phyloP scores from a whole-genome alignment of 2,888 invertebrate genomes.

The Trichopoda pennipes region DNA sequence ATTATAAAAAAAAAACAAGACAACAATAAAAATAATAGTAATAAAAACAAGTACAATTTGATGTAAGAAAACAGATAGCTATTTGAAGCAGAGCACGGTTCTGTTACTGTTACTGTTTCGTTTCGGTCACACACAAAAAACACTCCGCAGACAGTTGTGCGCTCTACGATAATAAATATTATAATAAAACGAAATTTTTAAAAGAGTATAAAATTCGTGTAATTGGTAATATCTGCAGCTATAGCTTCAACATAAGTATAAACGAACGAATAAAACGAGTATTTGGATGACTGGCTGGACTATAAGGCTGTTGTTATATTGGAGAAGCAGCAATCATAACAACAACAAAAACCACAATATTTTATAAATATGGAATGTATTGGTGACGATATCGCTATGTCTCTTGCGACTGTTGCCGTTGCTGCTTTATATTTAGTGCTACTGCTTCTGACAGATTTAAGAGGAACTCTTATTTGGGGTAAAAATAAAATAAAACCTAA shows the following conservation, averaged over 20 bases:
- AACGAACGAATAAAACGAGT: constrained; percentile 66
- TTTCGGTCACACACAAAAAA: constrained; percentile 66
- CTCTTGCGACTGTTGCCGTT: constrained; percentile 28
- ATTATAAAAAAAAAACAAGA: constrained; percentile 35
- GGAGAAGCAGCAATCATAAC: constrained; percentile 27
- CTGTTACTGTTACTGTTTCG: constrained; percentile 63
- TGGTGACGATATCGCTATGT: constrained; percentile 40
- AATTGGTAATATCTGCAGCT: constrained; percentile 76
- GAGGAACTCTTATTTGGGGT: constrained; percentile 13
- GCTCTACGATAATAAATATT: constrained; percentile 81
- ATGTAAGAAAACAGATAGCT: constrained; percentile 9
- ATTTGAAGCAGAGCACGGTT: constrained; percentile 59
- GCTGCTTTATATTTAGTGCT: constrained; percentile 33
- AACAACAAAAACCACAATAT: constrained; percentile 8
- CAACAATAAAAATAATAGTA: constrained; percentile 46
- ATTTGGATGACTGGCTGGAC: constrained; percentile 68
- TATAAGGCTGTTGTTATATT: constrained; percentile 55
- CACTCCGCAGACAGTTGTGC: constrained; percentile 80
- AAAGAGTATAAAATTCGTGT: constrained; percentile 81
- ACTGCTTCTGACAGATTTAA: constrained; percentile 26
- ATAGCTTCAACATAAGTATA: constrained; percentile 63
- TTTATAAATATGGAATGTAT: constrained; percentile 44
- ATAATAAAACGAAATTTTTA: constrained; percentile 81
- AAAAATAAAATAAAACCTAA: neutral
- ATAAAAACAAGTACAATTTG: constrained; percentile 45